phyloP scores from a whole-genome alignment of 64 coral and sea anemone genomes.

The Pocillopora damicornis region DNA sequence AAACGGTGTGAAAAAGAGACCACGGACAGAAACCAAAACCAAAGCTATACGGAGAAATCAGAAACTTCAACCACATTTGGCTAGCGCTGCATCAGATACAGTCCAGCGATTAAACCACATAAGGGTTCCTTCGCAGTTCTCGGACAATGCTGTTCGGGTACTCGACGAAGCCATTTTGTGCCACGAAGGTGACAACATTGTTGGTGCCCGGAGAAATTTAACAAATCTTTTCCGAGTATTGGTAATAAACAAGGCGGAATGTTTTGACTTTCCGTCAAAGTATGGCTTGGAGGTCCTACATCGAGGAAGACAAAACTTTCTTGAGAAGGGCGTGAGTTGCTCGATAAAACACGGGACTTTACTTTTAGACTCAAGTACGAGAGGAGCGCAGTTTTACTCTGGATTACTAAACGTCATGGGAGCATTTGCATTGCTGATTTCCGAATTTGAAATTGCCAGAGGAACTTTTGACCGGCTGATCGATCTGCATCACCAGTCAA shows the following conservation, averaged over 20 bases:
- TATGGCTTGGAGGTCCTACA: neutral
- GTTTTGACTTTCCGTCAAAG: neutral
- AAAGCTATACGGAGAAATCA: no score
- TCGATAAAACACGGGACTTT: constrained; percentile 8
- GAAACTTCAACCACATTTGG: no score
- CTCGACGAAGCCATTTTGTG: neutral
- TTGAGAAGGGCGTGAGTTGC: neutral
- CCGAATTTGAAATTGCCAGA: neutral
- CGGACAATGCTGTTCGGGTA: neutral
- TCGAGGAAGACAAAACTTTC: neutral
- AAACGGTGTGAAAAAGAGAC: no score
- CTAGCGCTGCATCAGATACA: no score
- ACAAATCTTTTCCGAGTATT: neutral
- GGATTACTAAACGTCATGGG: neutral
- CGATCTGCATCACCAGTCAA: neutral
- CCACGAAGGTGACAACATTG: neutral
- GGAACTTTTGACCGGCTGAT: neutral
- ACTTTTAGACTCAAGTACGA: neutral
- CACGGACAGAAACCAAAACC: no score
- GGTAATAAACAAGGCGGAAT: no score
- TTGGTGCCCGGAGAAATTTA: neutral
- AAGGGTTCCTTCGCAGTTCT: neutral
- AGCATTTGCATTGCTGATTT: neutral
- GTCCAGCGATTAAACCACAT: no score
- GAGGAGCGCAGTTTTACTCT: neutral